phyloP scores from a whole-genome alignment of 2,113 vertebrate genomes.

The Anarrhichthys ocellatus region DNA sequence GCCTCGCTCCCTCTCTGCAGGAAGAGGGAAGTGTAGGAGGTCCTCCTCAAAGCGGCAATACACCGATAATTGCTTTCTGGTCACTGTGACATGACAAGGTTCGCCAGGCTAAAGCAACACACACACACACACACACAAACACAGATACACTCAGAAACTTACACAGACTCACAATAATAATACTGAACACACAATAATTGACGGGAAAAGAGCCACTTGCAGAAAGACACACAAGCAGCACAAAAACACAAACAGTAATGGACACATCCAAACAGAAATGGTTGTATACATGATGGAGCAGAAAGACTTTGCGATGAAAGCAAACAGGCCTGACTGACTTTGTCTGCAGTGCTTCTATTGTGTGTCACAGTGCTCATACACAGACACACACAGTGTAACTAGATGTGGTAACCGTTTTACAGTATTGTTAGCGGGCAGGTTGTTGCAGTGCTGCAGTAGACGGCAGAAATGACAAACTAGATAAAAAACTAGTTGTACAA shows the following conservation, averaged over 20 bases:
- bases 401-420: conserved; percentile 8
- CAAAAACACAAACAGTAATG: conserved; percentile 36
- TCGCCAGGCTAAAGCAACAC: conserved; percentile 64
- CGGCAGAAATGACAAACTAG: too few relatives aligned
- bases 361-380: conserved; percentile 30
- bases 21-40: conserved; percentile 59
- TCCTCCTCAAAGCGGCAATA: conserved; percentile 71
- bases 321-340: conserved; percentile 48
- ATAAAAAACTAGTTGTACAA: too few relatives aligned
- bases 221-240: conserved; percentile 26
- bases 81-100: conserved; percentile 83
- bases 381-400: conserved; percentile 33
- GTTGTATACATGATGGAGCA: conserved; percentile 50
- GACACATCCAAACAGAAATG: conserved; percentile 50
- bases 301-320: conserved; percentile 50
- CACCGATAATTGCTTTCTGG: conserved; percentile 83
- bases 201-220: conserved; percentile 6
- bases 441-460: background rate
- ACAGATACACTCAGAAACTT: conserved; percentile 17
- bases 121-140: conserved; percentile 32
- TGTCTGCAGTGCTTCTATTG: conserved; percentile 23
- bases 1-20: conserved; percentile 51
- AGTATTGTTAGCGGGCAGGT: background rate
- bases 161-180: conserved; percentile 23
- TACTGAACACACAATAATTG: conserved; percentile 21